Evolutionary conservation across 1,140 invertebrate species (phyloP), one percentile per base, ranked within the genome.

Genomic region (Stegodyphus dumicola): DNA sequence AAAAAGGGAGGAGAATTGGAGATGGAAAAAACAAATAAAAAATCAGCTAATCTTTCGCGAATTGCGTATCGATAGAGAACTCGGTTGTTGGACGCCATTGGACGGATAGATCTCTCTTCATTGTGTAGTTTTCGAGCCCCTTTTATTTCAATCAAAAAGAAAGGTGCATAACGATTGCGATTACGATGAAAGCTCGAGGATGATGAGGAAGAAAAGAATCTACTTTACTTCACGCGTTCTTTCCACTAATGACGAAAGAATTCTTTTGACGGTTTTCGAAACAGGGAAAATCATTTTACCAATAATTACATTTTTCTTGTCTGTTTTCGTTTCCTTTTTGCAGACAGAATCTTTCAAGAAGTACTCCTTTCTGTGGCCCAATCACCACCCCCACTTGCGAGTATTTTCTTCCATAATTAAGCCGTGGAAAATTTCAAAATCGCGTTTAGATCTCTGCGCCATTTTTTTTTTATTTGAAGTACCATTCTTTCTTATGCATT

Each of bases 121-220:
- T 85, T 83, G 70, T 83, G 49, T 75, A 13, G 11, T 13, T 79
- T 70, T 33, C 60, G 52, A 11, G 15, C 48, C 13, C 60, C 79
- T 83, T 85, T 85, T 85, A 85, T 85, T 85, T 85, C 81, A 85
- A 85, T 85, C 81, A 85, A 71, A 77, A 85, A 71, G 70, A 85
- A 79, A 85, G 81, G 81, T 85, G 56, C 81, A 77, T 85, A 85
- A 85, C 81, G 81, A 85, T 85, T 85, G 18, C 73, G 81, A 85
- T 85, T 85, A 85, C 77, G 81, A 85, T 85, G 81, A 85, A 70
- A 18, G 48, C 33, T 18, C 51, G 74, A 56, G 73, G 60, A 85
- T 77, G 81, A 85, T 85, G 81, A 85, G 71, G 18, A 56, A 79
- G 77, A 79, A 85, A 85, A 85, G 81, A 85, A 85, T 85, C 64